These are phyloP conservation scores for Anthonomus grandis DNA, from an alignment of 1,140 invertebrate genomes.

Conservation along the genomic window DNA sequence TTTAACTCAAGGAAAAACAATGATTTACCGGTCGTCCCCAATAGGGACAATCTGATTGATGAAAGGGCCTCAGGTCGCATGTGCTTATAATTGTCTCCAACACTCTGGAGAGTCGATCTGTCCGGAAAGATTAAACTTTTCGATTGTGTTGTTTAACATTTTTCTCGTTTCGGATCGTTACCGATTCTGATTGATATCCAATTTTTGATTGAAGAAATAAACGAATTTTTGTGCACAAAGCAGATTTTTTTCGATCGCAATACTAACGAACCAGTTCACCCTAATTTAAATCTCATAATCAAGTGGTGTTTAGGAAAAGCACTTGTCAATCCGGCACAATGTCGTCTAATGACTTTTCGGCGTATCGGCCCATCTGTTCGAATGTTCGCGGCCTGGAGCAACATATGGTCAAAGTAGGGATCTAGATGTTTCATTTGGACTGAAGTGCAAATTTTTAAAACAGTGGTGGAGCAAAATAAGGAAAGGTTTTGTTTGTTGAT, in stretches of 20 bases:
- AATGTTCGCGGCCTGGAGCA: conserved; percentile 46
- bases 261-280: too few relatives aligned
- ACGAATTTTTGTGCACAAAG: too few relatives aligned
- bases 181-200: too few relatives aligned
- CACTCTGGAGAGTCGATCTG: conserved; percentile 22
- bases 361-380: conserved; percentile 48
- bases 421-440: too few relatives aligned
- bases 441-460: too few relatives aligned
- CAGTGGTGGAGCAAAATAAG: too few relatives aligned
- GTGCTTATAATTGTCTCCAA: conserved; percentile 29
- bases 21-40: conserved; percentile 24
- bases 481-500: too few relatives aligned
- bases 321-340: conserved; percentile 46
- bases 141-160: conserved; percentile 22
- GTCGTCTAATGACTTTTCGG: conserved; percentile 49
- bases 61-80: conserved; percentile 19
- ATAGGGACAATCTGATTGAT: conserved; percentile 23
- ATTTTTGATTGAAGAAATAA: too few relatives aligned
- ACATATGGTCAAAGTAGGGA: conserved; percentile 46
- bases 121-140: conserved; percentile 20
- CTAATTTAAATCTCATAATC: conserved; percentile 35
- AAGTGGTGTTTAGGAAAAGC: conserved; percentile 37
- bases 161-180: too few relatives aligned
- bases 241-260: too few relatives aligned
- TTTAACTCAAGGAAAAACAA: too few relatives aligned